Conservation (phyloP, 2,888 invertebrate species). For the Boloria selene region DNA sequence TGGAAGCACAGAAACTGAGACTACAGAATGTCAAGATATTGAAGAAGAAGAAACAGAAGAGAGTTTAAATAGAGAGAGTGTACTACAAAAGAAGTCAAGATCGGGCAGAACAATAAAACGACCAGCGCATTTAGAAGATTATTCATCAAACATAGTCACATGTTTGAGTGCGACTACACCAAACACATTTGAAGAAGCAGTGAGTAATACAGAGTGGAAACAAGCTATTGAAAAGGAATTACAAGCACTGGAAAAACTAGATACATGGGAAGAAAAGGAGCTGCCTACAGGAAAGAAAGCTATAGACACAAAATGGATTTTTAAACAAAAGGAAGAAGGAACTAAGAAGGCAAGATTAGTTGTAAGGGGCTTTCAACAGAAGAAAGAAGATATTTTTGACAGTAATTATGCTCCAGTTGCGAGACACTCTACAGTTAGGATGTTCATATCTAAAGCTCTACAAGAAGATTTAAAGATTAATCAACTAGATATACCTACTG, state of each 20-base stretch:
- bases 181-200: not conserved
- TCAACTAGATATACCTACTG: too few relatives aligned
- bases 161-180: not conserved
- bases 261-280: conserved; percentile 1
- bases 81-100: not conserved
- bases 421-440: too few relatives aligned
- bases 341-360: too few relatives aligned
- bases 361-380: too few relatives aligned
- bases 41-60: not conserved
- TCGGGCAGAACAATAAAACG: not conserved
- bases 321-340: too few relatives aligned
- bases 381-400: too few relatives aligned
- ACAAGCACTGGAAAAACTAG: not conserved
- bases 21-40: too few relatives aligned
- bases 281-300: not conserved
- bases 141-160: not conserved
- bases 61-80: not conserved
- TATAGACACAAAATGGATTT: too few relatives aligned
- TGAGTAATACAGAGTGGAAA: not conserved
- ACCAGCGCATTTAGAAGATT: not conserved
- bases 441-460: too few relatives aligned
- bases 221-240: conserved; percentile 1
- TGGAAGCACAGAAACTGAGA: not conserved
- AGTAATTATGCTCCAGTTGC: too few relatives aligned
- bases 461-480: too few relatives aligned